Conservation (phyloP, 2,797 vertebrate species). For the Gallinago stenura region DNA sequence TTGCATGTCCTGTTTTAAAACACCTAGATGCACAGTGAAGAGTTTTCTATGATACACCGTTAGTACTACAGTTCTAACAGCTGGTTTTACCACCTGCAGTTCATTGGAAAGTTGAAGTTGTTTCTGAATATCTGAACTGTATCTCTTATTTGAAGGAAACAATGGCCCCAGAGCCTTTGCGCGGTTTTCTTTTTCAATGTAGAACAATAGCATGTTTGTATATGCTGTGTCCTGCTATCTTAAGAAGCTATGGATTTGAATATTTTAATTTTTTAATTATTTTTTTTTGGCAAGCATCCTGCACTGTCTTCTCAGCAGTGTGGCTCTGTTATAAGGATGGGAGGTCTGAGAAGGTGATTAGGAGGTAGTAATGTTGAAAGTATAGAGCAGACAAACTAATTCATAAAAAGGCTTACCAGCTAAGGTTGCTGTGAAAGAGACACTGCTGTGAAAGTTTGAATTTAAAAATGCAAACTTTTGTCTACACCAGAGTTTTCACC, state of each 20-base stretch:
- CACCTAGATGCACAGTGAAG: background rate
- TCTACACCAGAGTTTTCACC: fast-evolving
- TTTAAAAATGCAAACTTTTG: background rate
- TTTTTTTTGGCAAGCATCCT: background rate
- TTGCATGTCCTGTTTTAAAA: background rate
- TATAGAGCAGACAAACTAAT: background rate
- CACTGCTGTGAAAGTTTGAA: no score
- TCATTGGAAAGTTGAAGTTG: background rate
- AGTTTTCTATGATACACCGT: background rate
- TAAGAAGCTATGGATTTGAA: background rate
- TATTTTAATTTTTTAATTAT: no score
- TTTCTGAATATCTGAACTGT: background rate
- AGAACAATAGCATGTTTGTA: background rate
- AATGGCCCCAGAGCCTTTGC: background rate
- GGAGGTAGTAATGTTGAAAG: background rate
- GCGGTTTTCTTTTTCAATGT: background rate
- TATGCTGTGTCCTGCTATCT: background rate
- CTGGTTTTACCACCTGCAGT: background rate
- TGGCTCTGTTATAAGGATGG: background rate
- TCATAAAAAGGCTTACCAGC: background rate
- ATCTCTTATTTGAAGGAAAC: background rate
- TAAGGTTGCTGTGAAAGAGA: background rate
- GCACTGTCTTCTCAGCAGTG: background rate
- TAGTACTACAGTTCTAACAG: background rate
- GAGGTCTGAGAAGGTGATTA: background rate